Evolutionary conservation across 2,797 vertebrate species (phyloP), one percentile per base, ranked within the genome.

Genomic region (Phataginus tricuspis): DNA sequence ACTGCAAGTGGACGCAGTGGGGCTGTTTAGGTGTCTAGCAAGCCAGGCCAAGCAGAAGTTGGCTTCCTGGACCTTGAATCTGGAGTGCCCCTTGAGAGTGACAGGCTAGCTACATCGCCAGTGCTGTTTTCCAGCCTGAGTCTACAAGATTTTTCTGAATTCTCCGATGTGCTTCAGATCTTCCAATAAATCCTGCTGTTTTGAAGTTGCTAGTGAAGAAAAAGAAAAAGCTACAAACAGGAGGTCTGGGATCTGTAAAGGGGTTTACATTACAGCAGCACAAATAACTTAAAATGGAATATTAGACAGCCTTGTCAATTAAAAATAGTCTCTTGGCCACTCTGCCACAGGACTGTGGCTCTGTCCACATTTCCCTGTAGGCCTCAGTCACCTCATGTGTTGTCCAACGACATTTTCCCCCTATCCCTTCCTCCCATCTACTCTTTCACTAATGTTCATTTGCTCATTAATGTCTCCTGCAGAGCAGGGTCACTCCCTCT

Each of bases 361-460:
- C 94, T 57, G 82, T n/a, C 21, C 61, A 11, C 1, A 4, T 18
- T 51, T 34, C 45, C 34, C 59, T 10, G 2, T 2, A 63, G 12
- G 31, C 39, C 2, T 39, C 14, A 1, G 34, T 23, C 57, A 11
- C 74, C 53, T 29, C n/a, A 5, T 4, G 0, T 1, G 42, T 27
- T 9, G 45, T 72, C 23, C 29, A 12, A 1, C 15, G 14, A 14
- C 1, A 0, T 6, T 12, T 39, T 45, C 42, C 25, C 11, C 42
- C 23, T 3, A 14, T 45, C 45, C 5, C 37, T 39, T 21, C 18
- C 16, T 14, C 68, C 39, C 45, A 21, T 10, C 63, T 1, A 3
- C 61, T 27, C 29, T 13, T 13, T 37, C n/a, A 27, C 15, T 7
- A 2, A 6, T 2, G 12, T 51, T 57, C 34, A 2, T 23, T 63